Conservation (phyloP, 2,113 vertebrate genomes). For the Oophaga pumilio region DNA sequence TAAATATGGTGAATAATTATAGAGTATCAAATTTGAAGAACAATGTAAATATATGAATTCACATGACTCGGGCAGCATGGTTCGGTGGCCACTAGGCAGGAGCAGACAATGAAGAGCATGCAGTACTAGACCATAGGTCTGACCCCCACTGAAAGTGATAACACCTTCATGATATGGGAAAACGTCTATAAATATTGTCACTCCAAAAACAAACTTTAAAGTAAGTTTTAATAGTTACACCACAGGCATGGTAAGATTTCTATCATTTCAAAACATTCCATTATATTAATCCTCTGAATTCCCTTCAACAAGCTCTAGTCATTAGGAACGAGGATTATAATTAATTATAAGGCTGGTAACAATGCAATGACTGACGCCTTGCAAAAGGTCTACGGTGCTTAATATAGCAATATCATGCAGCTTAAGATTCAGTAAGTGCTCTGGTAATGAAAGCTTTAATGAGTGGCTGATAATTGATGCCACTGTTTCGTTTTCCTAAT, state of each 20-base stretch:
- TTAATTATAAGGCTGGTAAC: conserved; percentile 7
- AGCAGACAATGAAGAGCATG: no score
- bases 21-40: not conserved
- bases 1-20: not conserved
- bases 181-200: not conserved
- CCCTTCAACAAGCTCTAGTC: not conserved
- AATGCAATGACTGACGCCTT: not conserved
- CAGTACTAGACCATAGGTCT: no score
- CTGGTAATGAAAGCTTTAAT: conserved; percentile 1
- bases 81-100: no score
- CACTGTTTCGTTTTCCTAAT: not conserved
- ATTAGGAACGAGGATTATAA: conserved; percentile 28
- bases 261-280: not conserved
- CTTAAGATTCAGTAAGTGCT: conserved; percentile 5
- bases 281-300: conserved; percentile 16
- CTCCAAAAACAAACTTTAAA: not conserved
- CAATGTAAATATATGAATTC: no score
- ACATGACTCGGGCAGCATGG: no score
- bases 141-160: no score
- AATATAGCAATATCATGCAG: not conserved
- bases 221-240: not conserved
- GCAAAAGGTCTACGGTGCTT: conserved; percentile 5
- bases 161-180: no score
- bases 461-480: not conserved
- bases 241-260: not conserved